Percentiles rank a stretch among this genome's conserved stretches.
Conservation (phyloP, 2,797 vertebrate species). For the Parotocinclus haroldoi region DNA sequence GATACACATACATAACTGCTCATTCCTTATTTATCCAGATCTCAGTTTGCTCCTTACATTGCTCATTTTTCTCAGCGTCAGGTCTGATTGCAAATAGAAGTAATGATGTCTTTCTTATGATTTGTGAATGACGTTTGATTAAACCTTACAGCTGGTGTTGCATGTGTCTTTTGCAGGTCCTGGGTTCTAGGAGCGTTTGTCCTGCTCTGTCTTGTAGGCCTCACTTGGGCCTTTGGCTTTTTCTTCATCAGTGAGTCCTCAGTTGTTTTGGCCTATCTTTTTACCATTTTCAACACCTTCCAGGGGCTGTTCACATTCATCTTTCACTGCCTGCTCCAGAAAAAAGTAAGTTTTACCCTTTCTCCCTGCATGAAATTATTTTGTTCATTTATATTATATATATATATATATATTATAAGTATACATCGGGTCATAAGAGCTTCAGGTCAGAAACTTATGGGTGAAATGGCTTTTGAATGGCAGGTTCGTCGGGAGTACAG, state of each 20-base stretch:
- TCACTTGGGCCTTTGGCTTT: conserved; percentile 96
- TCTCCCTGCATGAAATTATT: too few relatives aligned
- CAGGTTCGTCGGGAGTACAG: conserved; percentile 97
- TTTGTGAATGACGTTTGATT: not conserved
- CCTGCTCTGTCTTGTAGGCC: conserved; percentile 90
- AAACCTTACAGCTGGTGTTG: conserved; percentile 10
- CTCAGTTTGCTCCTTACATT: conserved; percentile 34
- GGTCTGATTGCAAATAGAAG: conserved; percentile 30
- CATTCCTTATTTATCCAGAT: conserved; percentile 35
- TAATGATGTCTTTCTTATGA: conserved; percentile 24
- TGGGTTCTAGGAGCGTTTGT: conserved; percentile 97
- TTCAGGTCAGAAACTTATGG: conserved; percentile 2
- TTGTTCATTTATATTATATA: not conserved
- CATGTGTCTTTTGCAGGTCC: conserved; percentile 69
- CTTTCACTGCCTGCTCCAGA: conserved; percentile 97
- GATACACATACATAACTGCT: conserved; percentile 20
- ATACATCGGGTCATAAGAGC: not conserved
- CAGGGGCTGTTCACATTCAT: conserved; percentile 99
- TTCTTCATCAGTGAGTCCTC: conserved; percentile 95
- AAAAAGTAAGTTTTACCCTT: conserved; percentile 80
- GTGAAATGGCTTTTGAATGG: conserved; percentile 13
- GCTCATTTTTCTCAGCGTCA: conserved; percentile 41
- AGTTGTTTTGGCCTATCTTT: conserved; percentile 95
- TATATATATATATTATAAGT: too few relatives aligned
- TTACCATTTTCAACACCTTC: conserved; percentile 97